Evolutionary conservation across 2,113 vertebrate species (phyloP).

Genomic region (Egretta garzetta): DNA sequence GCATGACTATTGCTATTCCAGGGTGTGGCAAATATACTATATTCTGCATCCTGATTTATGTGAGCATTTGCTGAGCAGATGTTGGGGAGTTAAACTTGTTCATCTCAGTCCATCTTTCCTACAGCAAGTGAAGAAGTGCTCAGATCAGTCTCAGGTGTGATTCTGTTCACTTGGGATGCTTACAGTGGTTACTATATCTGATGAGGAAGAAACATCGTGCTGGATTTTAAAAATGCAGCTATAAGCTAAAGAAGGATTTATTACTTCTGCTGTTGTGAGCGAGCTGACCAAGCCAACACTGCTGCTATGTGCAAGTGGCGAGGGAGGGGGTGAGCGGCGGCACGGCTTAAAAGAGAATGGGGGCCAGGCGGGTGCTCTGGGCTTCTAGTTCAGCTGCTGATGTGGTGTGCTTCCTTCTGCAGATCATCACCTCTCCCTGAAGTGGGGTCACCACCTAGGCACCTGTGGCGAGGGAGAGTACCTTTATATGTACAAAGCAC

Average conservation of each 20-base stretch:
- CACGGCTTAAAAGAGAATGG: neutral
- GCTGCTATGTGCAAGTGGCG: neutral
- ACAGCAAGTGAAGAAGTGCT: neutral
- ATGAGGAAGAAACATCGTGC: neutral
- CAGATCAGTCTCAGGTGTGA: neutral
- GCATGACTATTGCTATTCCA: conserved; percentile 5
- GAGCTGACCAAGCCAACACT: rapidly evolving
- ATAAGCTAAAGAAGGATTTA: neutral
- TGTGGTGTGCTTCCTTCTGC: neutral
- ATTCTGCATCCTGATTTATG: conserved; percentile 39
- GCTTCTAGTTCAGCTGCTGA: neutral
- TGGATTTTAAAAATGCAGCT: neutral
- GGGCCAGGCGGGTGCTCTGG: rapidly evolving
- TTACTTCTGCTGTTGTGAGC: neutral
- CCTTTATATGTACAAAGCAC: neutral
- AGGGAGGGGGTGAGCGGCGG: neutral
- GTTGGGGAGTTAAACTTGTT: neutral
- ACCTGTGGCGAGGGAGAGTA: neutral
- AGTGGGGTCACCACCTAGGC: neutral
- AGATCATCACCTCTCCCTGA: neutral
- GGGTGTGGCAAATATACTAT: conserved; percentile 34
- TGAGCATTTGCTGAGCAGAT: conserved; percentile 53
- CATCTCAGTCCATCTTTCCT: neutral
- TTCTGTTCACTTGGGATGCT: neutral
- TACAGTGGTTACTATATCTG: neutral